These are phyloP conservation scores for Acridotheres tristis DNA, from an alignment of 2,797 vertebrate species.

Conservation along the genomic window DNA sequence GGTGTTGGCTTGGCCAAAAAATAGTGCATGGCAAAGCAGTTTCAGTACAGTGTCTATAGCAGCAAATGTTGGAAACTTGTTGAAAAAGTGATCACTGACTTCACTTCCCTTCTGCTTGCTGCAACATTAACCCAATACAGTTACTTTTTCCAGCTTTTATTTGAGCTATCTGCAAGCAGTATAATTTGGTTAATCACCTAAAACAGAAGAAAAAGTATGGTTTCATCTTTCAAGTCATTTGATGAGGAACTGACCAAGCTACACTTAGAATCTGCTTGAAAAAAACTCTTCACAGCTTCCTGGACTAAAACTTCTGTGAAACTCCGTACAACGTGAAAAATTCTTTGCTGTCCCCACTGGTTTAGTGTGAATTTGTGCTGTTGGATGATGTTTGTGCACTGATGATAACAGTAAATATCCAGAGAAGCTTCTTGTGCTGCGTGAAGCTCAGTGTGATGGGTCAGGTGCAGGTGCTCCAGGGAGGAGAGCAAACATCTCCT, in stretches of 20 bases:
- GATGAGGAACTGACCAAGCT: not conserved
- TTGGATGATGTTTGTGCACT: rapidly evolving
- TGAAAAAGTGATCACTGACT: not conserved
- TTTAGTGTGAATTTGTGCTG: not conserved
- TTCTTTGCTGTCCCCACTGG: not conserved
- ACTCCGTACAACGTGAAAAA: not conserved
- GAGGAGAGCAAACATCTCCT: not conserved
- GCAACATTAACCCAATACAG: not conserved
- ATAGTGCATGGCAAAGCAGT: not conserved
- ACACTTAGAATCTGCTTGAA: not conserved
- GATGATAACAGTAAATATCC: not conserved
- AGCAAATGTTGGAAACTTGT: not conserved
- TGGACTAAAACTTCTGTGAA: not conserved
- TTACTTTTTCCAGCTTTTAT: not conserved
- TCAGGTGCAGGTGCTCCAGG: rapidly evolving
- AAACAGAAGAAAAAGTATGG: not conserved
- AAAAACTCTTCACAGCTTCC: not conserved
- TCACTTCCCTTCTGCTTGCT: not conserved
- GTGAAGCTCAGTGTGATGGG: not conserved
- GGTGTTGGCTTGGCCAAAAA: not conserved
- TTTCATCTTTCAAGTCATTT: not conserved
- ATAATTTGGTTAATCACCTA: not conserved
- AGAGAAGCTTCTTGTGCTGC: not conserved
- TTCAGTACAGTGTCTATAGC: not conserved
- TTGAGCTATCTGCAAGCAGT: not conserved